A percentile compares a stretch with the other conserved stretches of the same genome.
These are phyloP conservation scores for Phodopus roborovskii DNA, from an alignment of 2,113 vertebrate genomes.

Conservation along the genomic window DNA sequence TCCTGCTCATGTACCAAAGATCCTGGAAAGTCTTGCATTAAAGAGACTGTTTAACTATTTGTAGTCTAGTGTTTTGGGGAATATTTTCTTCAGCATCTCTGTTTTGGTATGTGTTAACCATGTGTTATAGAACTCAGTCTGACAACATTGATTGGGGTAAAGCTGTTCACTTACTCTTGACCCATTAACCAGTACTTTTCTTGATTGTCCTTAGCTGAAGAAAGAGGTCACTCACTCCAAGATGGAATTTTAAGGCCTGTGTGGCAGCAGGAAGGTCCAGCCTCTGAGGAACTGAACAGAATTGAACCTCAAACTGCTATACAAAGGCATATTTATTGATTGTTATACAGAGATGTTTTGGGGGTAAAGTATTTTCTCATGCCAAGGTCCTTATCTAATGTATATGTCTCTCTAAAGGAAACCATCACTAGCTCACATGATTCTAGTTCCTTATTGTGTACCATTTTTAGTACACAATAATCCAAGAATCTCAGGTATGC, in stretches of 20 bases:
- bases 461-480: not conserved
- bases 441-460: not conserved
- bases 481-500: not conserved
- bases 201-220: not conserved
- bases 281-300: not conserved
- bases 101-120: not conserved
- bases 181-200: not conserved
- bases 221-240: not conserved
- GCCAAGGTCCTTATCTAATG: not conserved
- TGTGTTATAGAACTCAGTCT: not conserved
- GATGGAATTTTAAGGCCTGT: not conserved
- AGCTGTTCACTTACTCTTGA: not conserved
- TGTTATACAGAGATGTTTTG: not conserved
- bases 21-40: not conserved
- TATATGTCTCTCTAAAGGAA: not conserved
- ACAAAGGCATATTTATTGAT: not conserved
- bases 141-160: not conserved
- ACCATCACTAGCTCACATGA: not conserved
- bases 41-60: not conserved
- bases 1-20: accelerated
- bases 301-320: not conserved
- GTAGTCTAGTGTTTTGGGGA: not conserved
- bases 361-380: not conserved
- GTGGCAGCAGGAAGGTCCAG: not conserved
- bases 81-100: not conserved